Evolutionary conservation across 2,113 vertebrate genomes (phyloP).

Genomic region (Benitochromis conjunctus): DNA sequence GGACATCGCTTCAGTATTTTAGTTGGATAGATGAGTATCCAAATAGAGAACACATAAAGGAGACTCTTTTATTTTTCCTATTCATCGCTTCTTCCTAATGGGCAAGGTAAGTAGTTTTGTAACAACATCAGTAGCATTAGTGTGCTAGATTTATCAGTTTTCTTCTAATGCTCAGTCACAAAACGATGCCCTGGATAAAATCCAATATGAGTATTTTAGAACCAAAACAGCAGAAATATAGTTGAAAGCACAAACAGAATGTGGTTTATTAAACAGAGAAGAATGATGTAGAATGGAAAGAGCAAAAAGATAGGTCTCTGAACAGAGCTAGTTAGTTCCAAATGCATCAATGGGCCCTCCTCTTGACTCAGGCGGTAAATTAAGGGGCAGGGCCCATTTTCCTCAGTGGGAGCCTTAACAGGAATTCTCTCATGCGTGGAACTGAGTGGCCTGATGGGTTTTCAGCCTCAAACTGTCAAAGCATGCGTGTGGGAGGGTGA

Average conservation of each 20-base stretch:
- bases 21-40: not conserved
- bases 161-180: not conserved
- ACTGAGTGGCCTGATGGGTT: conserved; percentile 51
- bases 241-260: not conserved
- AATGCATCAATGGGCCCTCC: conserved; percentile 42
- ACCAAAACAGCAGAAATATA: not conserved
- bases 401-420: conserved; percentile 52
- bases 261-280: not conserved
- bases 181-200: not conserved
- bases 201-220: not conserved
- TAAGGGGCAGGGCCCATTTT: conserved; percentile 58
- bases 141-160: not conserved
- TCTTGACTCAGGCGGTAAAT: conserved; percentile 53
- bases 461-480: conserved; percentile 45
- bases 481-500: not conserved
- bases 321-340: conserved; percentile 45
- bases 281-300: not conserved
- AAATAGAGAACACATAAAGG: not conserved
- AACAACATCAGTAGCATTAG: not conserved
- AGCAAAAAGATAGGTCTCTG: conserved; percentile 4
- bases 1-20: not conserved
- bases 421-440: conserved; percentile 58
- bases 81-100: not conserved
- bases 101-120: not conserved
- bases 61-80: not conserved